These are phyloP conservation scores for Bedellia somnulentella DNA, from an alignment of 2,888 invertebrate genomes.

Conservation along the genomic window DNA sequence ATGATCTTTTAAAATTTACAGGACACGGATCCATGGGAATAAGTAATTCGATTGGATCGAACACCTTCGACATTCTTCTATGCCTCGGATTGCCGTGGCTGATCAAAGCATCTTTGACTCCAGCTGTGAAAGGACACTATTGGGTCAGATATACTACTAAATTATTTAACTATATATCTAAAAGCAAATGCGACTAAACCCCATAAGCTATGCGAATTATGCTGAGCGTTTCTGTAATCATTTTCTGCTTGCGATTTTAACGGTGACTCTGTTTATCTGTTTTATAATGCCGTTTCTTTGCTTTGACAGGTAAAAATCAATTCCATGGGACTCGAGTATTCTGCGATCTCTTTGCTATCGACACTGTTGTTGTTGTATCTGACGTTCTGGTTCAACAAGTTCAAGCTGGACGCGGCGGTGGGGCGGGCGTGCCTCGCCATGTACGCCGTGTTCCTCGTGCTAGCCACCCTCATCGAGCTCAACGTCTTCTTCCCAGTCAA, in stretches of 20 bases:
- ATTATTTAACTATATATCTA: no score
- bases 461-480: conserved; percentile 88
- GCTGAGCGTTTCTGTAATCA: no score
- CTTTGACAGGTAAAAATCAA: conserved; percentile 75
- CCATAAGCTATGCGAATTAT: no score
- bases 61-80: conserved; percentile 86
- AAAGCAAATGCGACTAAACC: no score
- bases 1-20: conserved; percentile 29
- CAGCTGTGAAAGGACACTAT: conserved; percentile 76
- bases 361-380: conserved; percentile 82
- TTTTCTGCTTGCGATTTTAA: no score
- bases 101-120: conserved; percentile 82
- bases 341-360: conserved; percentile 84
- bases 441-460: conserved; percentile 84
- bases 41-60: conserved; percentile 88
- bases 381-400: conserved; percentile 84
- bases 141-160: no score
- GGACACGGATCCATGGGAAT: conserved; percentile 91
- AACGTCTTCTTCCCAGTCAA: conserved; percentile 93
- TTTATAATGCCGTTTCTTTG: no score
- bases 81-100: conserved; percentile 88
- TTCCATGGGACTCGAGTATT: conserved; percentile 88
- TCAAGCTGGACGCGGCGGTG: conserved; percentile 82
- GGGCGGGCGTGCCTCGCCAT: conserved; percentile 83
- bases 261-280: neutral